phyloP scores from a whole-genome alignment of 2,888 invertebrate species.

The Villa cingulata region DNA sequence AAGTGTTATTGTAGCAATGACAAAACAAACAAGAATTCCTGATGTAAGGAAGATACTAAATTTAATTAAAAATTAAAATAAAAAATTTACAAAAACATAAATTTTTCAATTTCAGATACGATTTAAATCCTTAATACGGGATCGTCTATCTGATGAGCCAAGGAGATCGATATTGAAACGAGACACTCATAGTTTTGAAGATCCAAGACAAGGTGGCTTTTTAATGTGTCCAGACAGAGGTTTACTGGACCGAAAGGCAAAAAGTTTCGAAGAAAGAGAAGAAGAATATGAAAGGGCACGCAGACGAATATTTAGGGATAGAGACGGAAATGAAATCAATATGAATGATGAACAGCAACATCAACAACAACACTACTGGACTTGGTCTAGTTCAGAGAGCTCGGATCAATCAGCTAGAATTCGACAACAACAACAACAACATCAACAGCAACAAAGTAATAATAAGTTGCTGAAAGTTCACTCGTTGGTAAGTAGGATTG shows the following conservation, averaged over 20 bases:
- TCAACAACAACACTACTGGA: slow-evolving; percentile 17
- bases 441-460: slow-evolving; percentile 22
- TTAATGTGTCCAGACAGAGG: slow-evolving; percentile 48
- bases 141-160: slow-evolving; percentile 49
- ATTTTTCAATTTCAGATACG: slow-evolving; percentile 42
- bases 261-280: slow-evolving; percentile 84
- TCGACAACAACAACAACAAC: slow-evolving; percentile 21
- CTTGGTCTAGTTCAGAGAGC: slow-evolving; percentile 45
- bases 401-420: slow-evolving; percentile 22
- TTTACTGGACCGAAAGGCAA: slow-evolving; percentile 55
- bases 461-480: slow-evolving; percentile 34
- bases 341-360: slow-evolving; percentile 7
- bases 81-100: too few relatives aligned
- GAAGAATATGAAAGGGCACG: slow-evolving; percentile 77
- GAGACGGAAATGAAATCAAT: slow-evolving; percentile 17
- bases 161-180: slow-evolving; percentile 72
- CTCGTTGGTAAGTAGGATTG: slow-evolving; percentile 10
- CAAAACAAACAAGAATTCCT: slow-evolving; percentile 38
- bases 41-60: slow-evolving; percentile 25
- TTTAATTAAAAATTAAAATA: too few relatives aligned
- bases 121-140: slow-evolving; percentile 57
- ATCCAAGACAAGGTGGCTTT: slow-evolving; percentile 40
- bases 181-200: slow-evolving; percentile 68
- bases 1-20: slow-evolving; percentile 74
- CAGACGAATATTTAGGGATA: slow-evolving; percentile 60